phyloP scores from a whole-genome alignment of 1,140 invertebrate species.

The Sinella curviseta region DNA sequence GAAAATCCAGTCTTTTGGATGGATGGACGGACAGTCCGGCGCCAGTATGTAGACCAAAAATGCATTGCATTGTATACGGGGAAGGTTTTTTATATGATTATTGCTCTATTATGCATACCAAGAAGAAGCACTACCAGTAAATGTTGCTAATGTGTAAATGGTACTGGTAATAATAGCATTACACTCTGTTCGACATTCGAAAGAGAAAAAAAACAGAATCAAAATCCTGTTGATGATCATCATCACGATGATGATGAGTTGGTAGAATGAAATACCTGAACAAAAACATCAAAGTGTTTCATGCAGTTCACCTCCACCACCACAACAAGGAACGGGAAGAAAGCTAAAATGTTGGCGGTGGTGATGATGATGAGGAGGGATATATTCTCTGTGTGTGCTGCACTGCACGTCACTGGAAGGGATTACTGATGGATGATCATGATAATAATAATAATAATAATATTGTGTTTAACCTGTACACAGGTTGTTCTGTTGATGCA shows the following conservation, averaged over 20 bases:
- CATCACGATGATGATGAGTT: not conserved
- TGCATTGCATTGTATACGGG: not conserved
- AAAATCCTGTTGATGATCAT: not conserved
- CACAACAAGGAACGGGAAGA: not conserved
- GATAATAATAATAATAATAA: not conserved
- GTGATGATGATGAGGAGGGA: no score
- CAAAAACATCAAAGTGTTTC: no score
- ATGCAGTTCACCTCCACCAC: not conserved
- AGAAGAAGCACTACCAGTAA: not conserved
- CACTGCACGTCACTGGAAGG: no score
- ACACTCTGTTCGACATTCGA: not conserved
- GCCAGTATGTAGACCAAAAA: not conserved
- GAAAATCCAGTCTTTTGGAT: slow-evolving; percentile 17
- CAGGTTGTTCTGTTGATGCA: not conserved
- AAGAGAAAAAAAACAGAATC: not conserved
- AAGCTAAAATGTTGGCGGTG: not conserved
- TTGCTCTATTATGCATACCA: not conserved
- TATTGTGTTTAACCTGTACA: not conserved
- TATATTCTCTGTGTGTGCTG: no score
- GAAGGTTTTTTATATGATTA: not conserved
- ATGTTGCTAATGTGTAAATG: no score
- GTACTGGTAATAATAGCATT: not conserved
- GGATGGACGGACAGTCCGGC: slow-evolving; percentile 14
- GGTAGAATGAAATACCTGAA: no score
- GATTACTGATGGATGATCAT: not conserved